A percentile compares a stretch with the other conserved stretches of the same genome.
Conservation (phyloP, 2,113 vertebrate genomes). For the Gymnogyps californianus region DNA sequence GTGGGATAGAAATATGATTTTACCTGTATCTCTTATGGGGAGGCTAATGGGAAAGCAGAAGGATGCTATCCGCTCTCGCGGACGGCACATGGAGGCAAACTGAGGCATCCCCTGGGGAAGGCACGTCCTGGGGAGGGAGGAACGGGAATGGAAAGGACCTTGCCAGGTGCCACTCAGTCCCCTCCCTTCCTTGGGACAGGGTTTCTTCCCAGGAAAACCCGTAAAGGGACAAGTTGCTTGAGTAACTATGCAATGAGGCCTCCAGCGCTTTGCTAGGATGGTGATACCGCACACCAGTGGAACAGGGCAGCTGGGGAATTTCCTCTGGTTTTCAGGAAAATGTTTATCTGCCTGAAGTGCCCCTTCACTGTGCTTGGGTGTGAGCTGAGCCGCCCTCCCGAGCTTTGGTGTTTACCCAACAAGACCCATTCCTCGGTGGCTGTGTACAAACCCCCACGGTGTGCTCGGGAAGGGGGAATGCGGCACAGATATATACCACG, state of each 20-base stretch:
- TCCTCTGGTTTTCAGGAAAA: neutral
- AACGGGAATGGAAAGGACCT: neutral
- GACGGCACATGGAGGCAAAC: accelerated
- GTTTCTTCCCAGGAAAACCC: neutral
- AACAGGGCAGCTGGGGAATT: neutral
- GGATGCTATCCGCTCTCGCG: neutral
- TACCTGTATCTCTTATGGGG: neutral
- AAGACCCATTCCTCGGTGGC: too few relatives aligned
- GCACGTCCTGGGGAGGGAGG: neutral
- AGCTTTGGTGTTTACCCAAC: neutral
- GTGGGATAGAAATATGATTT: neutral
- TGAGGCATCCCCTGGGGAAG: accelerated
- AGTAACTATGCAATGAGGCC: too few relatives aligned
- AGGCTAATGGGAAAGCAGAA: neutral
- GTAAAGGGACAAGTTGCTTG: neutral
- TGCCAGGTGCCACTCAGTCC: neutral
- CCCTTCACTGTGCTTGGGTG: accelerated
- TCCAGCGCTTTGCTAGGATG: neutral
- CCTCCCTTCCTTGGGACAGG: neutral
- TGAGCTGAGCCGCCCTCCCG: neutral
- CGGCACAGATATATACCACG: accelerated
- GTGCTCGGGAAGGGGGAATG: neutral
- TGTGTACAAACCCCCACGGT: accelerated
- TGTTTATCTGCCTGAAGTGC: neutral
- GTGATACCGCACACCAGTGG: accelerated